phyloP scores from a whole-genome alignment of 2,797 vertebrate genomes.

The Babyrousa celebensis region DNA sequence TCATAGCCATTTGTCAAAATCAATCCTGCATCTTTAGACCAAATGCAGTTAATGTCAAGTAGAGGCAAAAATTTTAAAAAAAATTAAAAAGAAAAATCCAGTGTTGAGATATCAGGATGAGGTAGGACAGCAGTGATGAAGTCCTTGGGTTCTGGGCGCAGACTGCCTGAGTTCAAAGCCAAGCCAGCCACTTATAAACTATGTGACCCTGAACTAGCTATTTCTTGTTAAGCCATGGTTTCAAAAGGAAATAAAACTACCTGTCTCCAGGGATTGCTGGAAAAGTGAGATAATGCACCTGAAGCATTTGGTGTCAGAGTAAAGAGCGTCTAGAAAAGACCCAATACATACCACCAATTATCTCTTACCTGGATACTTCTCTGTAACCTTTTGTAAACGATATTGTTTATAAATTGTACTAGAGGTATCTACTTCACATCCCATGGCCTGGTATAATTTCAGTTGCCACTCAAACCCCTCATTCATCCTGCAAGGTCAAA shows the following conservation, averaged over 20 bases:
- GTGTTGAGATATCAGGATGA: not conserved
- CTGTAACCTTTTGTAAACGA: constrained; percentile 94
- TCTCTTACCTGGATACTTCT: constrained; percentile 94
- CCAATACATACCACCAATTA: not conserved
- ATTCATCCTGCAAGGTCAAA: constrained; percentile 93
- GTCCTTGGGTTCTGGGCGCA: not conserved
- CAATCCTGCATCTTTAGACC: constrained; percentile 43
- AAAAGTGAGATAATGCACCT: not conserved
- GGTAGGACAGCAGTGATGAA: not conserved
- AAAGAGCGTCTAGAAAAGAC: not conserved
- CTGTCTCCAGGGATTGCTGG: not conserved
- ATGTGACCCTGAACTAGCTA: not conserved
- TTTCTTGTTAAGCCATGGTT: constrained; percentile 17
- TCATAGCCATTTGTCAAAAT: constrained; percentile 38
- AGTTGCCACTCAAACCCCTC: constrained; percentile 95
- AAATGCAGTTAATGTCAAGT: constrained; percentile 53
- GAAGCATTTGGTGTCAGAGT: not conserved
- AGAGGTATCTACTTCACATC: constrained; percentile 93
- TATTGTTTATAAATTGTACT: constrained; percentile 95
- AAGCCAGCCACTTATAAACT: not conserved
- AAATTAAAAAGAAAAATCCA: not conserved
- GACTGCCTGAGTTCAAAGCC: not conserved
- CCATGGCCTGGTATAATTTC: constrained; percentile 95
- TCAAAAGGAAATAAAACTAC: constrained; percentile 20
- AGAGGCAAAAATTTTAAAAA: not conserved